These are phyloP conservation scores for Empis livida DNA, from an alignment of 2,888 invertebrate genomes.

Conservation along the genomic window DNA sequence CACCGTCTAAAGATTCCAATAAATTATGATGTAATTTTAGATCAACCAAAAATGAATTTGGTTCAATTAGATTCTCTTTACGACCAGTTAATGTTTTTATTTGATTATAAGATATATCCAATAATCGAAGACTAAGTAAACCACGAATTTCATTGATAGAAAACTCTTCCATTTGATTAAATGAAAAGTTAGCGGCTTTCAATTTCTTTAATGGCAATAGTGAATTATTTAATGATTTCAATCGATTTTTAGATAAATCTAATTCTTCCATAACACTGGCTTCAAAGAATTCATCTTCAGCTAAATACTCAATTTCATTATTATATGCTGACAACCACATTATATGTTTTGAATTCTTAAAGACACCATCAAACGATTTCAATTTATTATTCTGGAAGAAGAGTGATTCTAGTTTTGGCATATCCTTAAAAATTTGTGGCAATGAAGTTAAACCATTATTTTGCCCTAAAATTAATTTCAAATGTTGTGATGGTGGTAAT, in stretches of 20 bases:
- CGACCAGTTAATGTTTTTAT: constrained; percentile 53
- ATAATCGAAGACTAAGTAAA: constrained; percentile 50
- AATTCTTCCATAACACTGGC: constrained; percentile 55
- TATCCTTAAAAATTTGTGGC: constrained; percentile 56
- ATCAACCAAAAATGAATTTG: constrained; percentile 58
- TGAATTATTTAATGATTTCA: constrained; percentile 59
- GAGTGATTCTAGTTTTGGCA: constrained; percentile 54
- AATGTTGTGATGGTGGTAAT: constrained; percentile 50
- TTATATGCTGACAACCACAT: constrained; percentile 54
- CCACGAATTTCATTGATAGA: constrained; percentile 69
- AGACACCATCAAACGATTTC: constrained; percentile 53
- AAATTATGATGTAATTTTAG: constrained; percentile 62
- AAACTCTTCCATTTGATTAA: constrained; percentile 62
- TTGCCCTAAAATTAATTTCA: constrained; percentile 58
- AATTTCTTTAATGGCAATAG: constrained; percentile 54
- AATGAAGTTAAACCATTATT: constrained; percentile 57
- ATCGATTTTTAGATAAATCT: constrained; percentile 57
- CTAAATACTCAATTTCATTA: constrained; percentile 62
- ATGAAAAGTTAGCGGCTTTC: constrained; percentile 57
- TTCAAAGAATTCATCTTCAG: constrained; percentile 63
- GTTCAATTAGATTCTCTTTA: constrained; percentile 63
- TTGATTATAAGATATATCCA: constrained; percentile 66
- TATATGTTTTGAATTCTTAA: constrained; percentile 54
- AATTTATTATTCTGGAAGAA: constrained; percentile 63
- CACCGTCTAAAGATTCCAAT: constrained; percentile 56